A percentile compares a stretch with the other conserved stretches of the same genome.
Evolutionary conservation across 1,140 invertebrate genomes (phyloP).

Genomic region (Planococcus citri): DNA sequence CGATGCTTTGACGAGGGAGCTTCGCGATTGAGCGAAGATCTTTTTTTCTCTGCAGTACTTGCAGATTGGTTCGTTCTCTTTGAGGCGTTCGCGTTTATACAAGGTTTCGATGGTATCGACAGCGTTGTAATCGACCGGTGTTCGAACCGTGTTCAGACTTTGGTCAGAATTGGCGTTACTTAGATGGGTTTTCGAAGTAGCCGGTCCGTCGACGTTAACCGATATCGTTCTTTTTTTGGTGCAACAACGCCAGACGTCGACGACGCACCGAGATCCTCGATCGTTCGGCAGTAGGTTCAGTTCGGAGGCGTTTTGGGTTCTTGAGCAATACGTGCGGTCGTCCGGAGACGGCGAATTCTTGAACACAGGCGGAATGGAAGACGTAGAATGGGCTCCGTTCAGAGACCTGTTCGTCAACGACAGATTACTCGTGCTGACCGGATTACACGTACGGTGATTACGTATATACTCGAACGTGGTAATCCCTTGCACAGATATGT

Average conservation of each 20-base stretch:
- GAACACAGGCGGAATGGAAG: conserved; percentile 24
- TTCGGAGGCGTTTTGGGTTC: neutral
- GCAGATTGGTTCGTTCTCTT: neutral
- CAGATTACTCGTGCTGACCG: conserved; percentile 29
- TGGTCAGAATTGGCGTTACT: neutral
- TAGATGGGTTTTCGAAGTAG: neutral
- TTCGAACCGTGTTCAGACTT: neutral
- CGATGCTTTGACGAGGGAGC: neutral
- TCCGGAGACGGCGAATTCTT: neutral
- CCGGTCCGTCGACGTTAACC: neutral
- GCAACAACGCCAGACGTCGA: neutral
- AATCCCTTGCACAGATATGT: conserved; percentile 67
- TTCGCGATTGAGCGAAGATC: neutral
- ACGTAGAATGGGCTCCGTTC: neutral
- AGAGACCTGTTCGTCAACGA: conserved; percentile 23
- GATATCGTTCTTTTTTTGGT: neutral
- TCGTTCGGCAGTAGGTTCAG: neutral
- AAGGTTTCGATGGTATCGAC: neutral
- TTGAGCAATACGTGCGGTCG: neutral
- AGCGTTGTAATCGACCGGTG: neutral
- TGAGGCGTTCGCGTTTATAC: conserved; percentile 1
- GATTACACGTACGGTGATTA: conserved; percentile 37
- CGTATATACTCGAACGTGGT: conserved; percentile 83
- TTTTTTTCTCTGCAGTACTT: neutral
- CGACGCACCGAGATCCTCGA: neutral